A percentile compares a stretch with the other conserved stretches of the same genome.
phyloP scores from a whole-genome alignment of 1,140 invertebrate genomes.

The Magallana angulata region DNA sequence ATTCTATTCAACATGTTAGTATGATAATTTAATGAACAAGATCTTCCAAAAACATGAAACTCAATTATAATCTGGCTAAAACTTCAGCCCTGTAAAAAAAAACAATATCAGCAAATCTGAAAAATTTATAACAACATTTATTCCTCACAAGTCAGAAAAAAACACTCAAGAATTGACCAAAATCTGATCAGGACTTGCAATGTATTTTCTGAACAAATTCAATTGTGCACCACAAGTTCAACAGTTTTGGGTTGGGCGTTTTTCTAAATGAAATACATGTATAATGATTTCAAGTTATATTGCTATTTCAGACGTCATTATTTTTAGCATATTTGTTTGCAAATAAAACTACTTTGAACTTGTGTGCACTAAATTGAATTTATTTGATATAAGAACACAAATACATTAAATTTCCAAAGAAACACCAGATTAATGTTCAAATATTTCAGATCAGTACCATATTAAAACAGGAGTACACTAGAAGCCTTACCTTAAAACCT shows the following conservation, averaged over 20 bases:
- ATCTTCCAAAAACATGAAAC: conserved; percentile 2
- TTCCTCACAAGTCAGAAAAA: neutral
- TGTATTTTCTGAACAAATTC: neutral
- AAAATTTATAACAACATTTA: conserved; percentile 22
- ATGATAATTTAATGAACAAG: neutral
- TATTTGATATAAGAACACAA: neutral
- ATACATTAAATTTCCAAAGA: neutral
- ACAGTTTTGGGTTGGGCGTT: neutral
- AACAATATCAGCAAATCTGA: neutral
- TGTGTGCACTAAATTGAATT: neutral
- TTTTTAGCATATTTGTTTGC: too few species aligned
- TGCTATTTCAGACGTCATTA: too few species aligned
- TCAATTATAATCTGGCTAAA: neutral
- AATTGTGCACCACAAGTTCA: neutral
- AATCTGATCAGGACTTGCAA: neutral
- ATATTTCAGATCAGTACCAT: conserved; percentile 3
- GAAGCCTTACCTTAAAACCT: conserved; percentile 55
- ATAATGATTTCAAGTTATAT: too few species aligned
- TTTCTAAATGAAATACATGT: too few species aligned
- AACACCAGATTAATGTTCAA: neutral
- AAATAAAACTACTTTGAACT: too few species aligned
- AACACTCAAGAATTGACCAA: neutral
- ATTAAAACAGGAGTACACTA: conserved; percentile 25
- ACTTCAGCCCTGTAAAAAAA: conserved; percentile 3
- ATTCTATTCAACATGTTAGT: neutral